Conservation (phyloP, 35 echinoderm and acorn worm genomes). For the Apostichopus californicus region DNA sequence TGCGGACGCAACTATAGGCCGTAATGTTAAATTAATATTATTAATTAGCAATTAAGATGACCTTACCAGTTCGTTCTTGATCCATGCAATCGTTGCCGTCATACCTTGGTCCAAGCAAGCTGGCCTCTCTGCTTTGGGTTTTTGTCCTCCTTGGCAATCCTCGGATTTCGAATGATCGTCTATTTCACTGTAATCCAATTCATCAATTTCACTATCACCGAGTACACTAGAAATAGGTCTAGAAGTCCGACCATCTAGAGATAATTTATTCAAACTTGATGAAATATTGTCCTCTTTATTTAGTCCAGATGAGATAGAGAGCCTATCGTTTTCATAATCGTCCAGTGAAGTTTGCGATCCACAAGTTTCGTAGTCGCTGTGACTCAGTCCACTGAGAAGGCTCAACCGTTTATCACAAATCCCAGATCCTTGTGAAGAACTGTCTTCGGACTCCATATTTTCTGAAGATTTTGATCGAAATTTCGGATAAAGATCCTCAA, state of each 20-base stretch:
- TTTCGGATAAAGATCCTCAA: slow-evolving; percentile 49
- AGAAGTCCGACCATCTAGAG: slow-evolving; percentile 35
- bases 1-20: too few species aligned
- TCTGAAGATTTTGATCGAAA: neutral
- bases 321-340: slow-evolving; percentile 43
- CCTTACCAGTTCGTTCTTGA: slow-evolving; percentile 39
- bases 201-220: slow-evolving; percentile 33
- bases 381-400: slow-evolving; percentile 23
- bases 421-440: slow-evolving; percentile 30
- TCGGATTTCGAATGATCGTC: slow-evolving; percentile 9
- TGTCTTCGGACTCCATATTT: slow-evolving; percentile 31
- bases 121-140: slow-evolving; percentile 29
- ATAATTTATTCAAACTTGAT: slow-evolving; percentile 7
- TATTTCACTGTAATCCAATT: neutral
- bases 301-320: slow-evolving; percentile 12
- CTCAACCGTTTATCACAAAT: slow-evolving; percentile 44
- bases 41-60: too few species aligned
- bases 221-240: slow-evolving; percentile 41
- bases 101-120: slow-evolving; percentile 49
- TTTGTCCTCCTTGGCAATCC: neutral
- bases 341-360: slow-evolving; percentile 52
- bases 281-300: neutral
- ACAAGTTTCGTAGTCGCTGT: slow-evolving; percentile 57
- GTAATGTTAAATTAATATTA: too few species aligned
- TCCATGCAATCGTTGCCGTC: slow-evolving; percentile 27